Conservation (phyloP, 2,113 vertebrate genomes). For the Turnix velox region DNA sequence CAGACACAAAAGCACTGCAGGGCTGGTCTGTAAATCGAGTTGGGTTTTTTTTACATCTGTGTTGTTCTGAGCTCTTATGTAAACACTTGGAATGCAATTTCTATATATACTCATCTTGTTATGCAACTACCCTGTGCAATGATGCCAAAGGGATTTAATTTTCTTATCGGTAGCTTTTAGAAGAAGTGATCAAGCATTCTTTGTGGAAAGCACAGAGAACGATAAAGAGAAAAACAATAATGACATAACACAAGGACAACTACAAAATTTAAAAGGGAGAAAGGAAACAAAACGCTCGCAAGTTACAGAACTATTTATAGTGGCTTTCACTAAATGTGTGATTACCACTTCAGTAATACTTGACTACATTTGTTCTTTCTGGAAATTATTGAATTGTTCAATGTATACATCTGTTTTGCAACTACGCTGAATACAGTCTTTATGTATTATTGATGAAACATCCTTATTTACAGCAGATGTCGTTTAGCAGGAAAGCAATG, state of each 20-base stretch:
- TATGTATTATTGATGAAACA: neutral
- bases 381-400: neutral
- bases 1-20: neutral
- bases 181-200: slow-evolving; percentile 18
- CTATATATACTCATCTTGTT: slow-evolving; percentile 15
- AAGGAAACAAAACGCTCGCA: neutral
- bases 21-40: slow-evolving; percentile 1
- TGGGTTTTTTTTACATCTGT: neutral
- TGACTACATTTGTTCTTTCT: neutral
- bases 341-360: neutral
- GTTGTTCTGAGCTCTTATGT: slow-evolving; percentile 52
- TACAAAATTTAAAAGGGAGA: neutral
- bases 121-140: slow-evolving; percentile 11
- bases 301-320: neutral
- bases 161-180: neutral
- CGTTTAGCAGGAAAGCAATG: neutral
- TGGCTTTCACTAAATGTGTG: neutral
- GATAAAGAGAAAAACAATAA: neutral
- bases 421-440: neutral
- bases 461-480: neutral
- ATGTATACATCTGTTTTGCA: neutral
- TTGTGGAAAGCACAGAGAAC: neutral
- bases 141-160: slow-evolving; percentile 45
- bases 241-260: neutral
- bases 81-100: slow-evolving; percentile 48